phyloP scores from a whole-genome alignment of 2,113 vertebrate genomes.

The Pseudopipra pipra region DNA sequence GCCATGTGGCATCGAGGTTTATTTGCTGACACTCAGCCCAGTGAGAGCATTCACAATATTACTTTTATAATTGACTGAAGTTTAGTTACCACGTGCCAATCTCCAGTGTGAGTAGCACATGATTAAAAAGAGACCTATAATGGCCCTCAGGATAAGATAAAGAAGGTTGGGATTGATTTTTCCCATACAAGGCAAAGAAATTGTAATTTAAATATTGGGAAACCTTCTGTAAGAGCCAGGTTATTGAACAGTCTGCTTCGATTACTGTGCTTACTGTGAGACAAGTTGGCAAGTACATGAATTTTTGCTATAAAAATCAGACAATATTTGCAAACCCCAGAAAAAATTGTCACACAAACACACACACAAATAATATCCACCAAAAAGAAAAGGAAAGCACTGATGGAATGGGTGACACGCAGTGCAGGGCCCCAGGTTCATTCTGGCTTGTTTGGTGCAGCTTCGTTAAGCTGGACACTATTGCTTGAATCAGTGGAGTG shows the following conservation, averaged over 20 bases:
- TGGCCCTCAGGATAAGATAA: neutral
- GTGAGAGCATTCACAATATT: neutral
- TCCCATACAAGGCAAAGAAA: neutral
- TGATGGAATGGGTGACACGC: conserved; percentile 50
- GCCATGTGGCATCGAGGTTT: neutral
- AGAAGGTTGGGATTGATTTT: neutral
- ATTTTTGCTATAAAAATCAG: neutral
- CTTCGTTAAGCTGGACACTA: neutral
- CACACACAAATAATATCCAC: neutral
- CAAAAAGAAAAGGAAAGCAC: neutral
- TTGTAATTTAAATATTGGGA: neutral
- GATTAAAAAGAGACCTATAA: neutral
- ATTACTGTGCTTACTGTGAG: neutral
- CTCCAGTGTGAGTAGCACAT: neutral
- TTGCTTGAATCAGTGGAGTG: conserved; percentile 70
- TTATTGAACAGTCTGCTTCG: neutral
- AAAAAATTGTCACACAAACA: neutral
- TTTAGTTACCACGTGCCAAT: neutral
- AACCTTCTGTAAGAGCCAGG: neutral
- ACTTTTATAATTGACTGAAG: neutral
- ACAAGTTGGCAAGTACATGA: conserved; percentile 34
- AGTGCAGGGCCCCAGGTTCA: conserved; percentile 29
- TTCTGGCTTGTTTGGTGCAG: neutral
- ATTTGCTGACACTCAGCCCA: neutral
- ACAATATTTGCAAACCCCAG: conserved; percentile 25